phyloP scores from a whole-genome alignment of 2,113 vertebrate species.

The Chaetodon trifascialis region DNA sequence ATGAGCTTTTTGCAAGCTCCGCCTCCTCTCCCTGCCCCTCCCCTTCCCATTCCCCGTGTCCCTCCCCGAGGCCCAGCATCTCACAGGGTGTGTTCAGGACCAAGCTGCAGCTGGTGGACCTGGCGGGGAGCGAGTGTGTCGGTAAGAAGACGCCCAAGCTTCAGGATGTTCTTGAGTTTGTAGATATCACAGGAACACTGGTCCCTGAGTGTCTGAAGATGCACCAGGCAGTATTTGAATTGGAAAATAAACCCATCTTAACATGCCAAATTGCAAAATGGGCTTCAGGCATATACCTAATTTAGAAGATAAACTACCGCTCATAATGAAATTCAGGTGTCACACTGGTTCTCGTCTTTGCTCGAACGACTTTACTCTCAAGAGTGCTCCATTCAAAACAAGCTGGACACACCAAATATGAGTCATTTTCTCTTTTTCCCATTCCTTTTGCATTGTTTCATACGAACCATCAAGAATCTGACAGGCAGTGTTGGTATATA shows the following conservation, averaged over 20 bases:
- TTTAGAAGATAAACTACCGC: slow-evolving; percentile 1
- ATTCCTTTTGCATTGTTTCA: not conserved
- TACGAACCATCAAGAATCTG: not conserved
- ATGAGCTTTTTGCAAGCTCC: slow-evolving; percentile 61
- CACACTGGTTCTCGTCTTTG: not conserved
- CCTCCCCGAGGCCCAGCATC: slow-evolving; percentile 71
- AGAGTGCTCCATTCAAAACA: not conserved
- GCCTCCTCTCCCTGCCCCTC: slow-evolving; percentile 69
- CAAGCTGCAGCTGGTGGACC: slow-evolving; percentile 89
- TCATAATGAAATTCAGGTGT: not conserved
- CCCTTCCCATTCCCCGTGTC: slow-evolving; percentile 71
- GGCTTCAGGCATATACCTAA: not conserved
- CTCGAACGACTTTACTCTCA: not conserved
- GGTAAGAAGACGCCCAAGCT: slow-evolving; percentile 73
- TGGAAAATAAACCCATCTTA: not conserved
- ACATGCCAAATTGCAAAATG: not conserved
- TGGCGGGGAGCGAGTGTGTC: slow-evolving; percentile 89
- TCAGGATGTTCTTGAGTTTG: not conserved
- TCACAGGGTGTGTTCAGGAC: slow-evolving; percentile 73
- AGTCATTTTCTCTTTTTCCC: not conserved
- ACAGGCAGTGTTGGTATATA: not conserved
- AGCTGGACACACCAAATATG: not conserved
- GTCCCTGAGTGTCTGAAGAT: not conserved
- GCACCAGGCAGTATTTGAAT: slow-evolving; percentile 1
- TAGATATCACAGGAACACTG: not conserved